A percentile compares a stretch with the other conserved stretches of the same genome.
These are phyloP conservation scores for Catagonus wagneri DNA, from an alignment of 2,113 vertebrate species.

Conservation along the genomic window DNA sequence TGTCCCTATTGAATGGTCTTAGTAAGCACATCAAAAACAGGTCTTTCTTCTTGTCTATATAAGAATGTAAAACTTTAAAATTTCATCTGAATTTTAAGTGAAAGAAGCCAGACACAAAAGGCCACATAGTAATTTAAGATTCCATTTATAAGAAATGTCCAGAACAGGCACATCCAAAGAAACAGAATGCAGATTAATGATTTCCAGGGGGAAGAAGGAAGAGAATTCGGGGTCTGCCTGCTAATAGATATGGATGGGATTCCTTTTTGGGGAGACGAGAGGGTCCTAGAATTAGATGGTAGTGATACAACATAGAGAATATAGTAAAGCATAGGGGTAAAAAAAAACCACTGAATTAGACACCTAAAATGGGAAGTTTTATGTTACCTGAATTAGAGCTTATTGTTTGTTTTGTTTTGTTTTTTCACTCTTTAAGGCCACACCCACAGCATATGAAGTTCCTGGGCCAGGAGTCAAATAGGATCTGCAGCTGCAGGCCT, in stretches of 20 bases:
- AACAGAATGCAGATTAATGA: background rate
- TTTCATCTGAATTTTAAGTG: background rate
- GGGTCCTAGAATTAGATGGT: conserved; percentile 32
- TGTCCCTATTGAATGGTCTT: conserved; percentile 12
- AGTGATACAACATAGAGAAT: background rate
- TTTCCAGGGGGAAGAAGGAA: too few relatives aligned
- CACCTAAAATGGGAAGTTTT: conserved; percentile 17
- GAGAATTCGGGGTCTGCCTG: background rate
- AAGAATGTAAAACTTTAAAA: conserved; percentile 25
- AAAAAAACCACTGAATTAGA: conserved; percentile 6
- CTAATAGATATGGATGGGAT: background rate
- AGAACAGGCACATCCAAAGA: background rate
- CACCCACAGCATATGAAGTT: too few relatives aligned
- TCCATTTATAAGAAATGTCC: background rate
- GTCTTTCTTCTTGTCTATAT: conserved; percentile 1
- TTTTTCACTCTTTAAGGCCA: too few relatives aligned
- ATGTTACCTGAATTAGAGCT: background rate
- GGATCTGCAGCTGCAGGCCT: too few relatives aligned
- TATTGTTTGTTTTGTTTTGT: background rate
- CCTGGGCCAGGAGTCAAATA: too few relatives aligned
- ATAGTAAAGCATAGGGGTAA: background rate
- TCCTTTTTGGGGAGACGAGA: background rate
- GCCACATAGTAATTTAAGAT: background rate
- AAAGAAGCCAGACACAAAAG: background rate
- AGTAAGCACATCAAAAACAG: background rate